Conservation (phyloP, 2,888 invertebrate species). For the Caradrina clavipalpis region DNA sequence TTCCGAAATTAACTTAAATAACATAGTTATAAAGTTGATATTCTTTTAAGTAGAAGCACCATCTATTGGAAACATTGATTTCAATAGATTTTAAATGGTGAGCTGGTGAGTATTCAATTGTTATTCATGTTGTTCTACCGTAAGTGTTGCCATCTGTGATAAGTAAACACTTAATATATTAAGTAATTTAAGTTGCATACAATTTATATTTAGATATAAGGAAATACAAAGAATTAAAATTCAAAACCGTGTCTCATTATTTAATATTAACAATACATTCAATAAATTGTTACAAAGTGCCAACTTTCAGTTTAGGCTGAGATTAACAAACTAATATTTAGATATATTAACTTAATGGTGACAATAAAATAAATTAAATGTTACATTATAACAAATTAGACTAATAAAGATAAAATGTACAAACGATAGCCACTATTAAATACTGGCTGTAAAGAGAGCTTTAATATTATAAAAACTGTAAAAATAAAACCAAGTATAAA, state of each 20-base stretch:
- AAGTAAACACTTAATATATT: neutral
- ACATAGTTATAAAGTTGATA: no score
- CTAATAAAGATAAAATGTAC: conserved; percentile 48
- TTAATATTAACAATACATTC: conserved; percentile 54
- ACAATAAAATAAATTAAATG: conserved; percentile 41
- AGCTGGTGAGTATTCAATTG: neutral
- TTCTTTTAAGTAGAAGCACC: no score
- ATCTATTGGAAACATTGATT: no score
- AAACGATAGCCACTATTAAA: conserved; percentile 62
- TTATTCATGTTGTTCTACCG: neutral
- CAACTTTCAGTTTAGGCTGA: conserved; percentile 24
- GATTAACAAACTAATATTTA: conserved; percentile 29
- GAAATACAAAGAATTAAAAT: conserved; percentile 8
- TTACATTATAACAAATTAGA: conserved; percentile 37
- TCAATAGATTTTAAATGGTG: no score
- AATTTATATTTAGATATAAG: neutral
- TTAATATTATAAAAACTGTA: conserved; percentile 25
- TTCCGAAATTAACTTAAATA: no score
- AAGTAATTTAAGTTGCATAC: neutral
- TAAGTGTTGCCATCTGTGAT: conserved; percentile 18
- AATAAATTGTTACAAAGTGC: conserved; percentile 41
- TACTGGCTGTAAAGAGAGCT: conserved; percentile 75
- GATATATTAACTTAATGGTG: conserved; percentile 28
- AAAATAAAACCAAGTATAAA: conserved; percentile 2
- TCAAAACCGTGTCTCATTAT: conserved; percentile 34